These are phyloP conservation scores for Sinopyrophorus schimmeli DNA, from an alignment of 2,888 invertebrate species.

Conservation along the genomic window DNA sequence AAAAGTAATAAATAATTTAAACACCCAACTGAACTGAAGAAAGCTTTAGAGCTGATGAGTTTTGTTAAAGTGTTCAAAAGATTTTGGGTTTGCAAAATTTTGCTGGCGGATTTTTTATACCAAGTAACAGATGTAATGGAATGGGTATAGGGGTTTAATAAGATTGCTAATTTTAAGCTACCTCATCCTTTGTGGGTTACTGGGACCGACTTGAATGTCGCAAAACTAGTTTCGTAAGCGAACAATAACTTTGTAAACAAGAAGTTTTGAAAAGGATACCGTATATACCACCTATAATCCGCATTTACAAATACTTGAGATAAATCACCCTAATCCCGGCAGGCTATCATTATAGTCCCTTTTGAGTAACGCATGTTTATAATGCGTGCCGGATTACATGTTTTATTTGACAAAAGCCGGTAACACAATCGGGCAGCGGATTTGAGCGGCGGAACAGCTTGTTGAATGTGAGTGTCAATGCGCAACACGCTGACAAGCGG, in stretches of 20 bases:
- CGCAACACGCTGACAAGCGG: constrained; percentile 52
- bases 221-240: constrained; percentile 32
- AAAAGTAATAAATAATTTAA: no score
- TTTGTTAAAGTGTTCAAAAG: no score
- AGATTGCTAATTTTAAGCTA: constrained; percentile 27
- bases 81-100: no score
- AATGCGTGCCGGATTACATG: constrained; percentile 53
- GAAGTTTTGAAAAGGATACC: constrained; percentile 42
- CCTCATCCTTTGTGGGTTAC: constrained; percentile 25
- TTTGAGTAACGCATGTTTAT: constrained; percentile 46
- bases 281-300: constrained; percentile 44
- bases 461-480: constrained; percentile 52
- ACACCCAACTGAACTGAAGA: no score
- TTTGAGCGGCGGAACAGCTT: constrained; percentile 46
- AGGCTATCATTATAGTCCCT: constrained; percentile 47
- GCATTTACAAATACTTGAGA: constrained; percentile 53
- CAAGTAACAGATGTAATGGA: no score
- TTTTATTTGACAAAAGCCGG: constrained; percentile 49
- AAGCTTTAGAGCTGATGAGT: no score
- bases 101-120: no score
- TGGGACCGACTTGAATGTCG: constrained; percentile 25
- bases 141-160: no score
- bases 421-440: constrained; percentile 44
- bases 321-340: constrained; percentile 52
- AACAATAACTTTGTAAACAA: constrained; percentile 43